Conservation (phyloP, 2,797 vertebrate genomes). For the Chlorospingus flavigularis region DNA sequence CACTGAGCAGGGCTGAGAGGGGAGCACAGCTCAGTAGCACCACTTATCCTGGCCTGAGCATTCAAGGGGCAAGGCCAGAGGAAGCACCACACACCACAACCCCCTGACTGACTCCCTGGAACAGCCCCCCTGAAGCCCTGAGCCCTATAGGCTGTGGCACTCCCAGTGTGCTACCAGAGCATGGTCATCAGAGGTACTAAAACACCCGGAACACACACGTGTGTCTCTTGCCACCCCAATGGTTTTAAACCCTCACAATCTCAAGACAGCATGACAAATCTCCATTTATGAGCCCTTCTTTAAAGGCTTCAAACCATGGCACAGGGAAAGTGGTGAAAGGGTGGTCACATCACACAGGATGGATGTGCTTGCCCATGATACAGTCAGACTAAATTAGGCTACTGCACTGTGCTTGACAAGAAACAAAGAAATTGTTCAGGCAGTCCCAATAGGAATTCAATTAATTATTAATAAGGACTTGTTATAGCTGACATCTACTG, state of each 20-base stretch:
- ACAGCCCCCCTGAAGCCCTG: background rate
- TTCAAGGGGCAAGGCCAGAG: background rate
- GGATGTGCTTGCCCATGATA: background rate
- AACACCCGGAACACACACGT: background rate
- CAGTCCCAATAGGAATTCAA: background rate
- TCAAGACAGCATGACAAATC: background rate
- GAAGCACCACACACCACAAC: rapidly evolving
- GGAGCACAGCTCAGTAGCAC: background rate
- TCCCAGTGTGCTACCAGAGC: background rate
- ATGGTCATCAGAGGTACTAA: background rate
- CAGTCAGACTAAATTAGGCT: background rate
- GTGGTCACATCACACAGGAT: background rate
- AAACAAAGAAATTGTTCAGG: background rate
- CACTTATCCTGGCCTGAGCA: background rate
- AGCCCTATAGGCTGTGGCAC: background rate
- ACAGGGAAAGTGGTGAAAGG: background rate
- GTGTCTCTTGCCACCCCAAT: rapidly evolving
- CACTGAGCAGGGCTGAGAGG: background rate
- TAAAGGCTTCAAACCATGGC: background rate
- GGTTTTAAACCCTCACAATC: background rate
- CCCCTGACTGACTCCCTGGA: background rate
- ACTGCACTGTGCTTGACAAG: background rate
- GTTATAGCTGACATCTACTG: background rate
- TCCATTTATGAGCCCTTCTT: background rate
- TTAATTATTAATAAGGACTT: slow-evolving; percentile 21